These are phyloP conservation scores for Andrena marginata DNA, from an alignment of 2,888 invertebrate genomes.

Conservation along the genomic window DNA sequence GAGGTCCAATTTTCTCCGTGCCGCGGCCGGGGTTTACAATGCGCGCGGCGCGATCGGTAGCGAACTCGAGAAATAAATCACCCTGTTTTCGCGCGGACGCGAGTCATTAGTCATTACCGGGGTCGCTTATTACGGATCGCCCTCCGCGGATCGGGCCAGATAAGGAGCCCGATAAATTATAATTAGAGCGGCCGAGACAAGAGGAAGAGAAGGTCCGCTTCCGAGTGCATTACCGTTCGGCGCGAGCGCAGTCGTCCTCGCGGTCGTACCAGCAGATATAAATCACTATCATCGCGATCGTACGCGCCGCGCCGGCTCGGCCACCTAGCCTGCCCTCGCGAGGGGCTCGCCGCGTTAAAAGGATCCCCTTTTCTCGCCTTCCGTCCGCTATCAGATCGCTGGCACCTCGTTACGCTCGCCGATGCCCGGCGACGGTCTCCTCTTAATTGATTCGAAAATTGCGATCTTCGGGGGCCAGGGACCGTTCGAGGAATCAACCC, in stretches of 20 bases:
- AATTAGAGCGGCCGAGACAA: slow-evolving; percentile 46
- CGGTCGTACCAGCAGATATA: slow-evolving; percentile 70
- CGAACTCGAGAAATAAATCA: slow-evolving; percentile 52
- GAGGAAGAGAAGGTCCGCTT: slow-evolving; percentile 37
- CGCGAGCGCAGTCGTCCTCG: slow-evolving; percentile 38
- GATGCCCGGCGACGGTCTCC: slow-evolving; percentile 26
- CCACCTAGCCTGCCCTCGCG: slow-evolving; percentile 48
- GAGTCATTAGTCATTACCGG: slow-evolving; percentile 52
- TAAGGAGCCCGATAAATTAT: slow-evolving; percentile 51
- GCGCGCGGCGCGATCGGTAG: slow-evolving; percentile 38
- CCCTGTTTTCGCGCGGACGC: slow-evolving; percentile 26
- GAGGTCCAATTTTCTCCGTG: slow-evolving; percentile 1
- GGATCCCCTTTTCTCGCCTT: slow-evolving; percentile 41
- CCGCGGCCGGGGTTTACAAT: slow-evolving; percentile 16
- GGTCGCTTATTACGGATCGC: slow-evolving; percentile 46
- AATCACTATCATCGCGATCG: slow-evolving; percentile 74
- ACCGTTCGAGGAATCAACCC: slow-evolving; percentile 7
- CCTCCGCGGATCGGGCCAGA: slow-evolving; percentile 13
- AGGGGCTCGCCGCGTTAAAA: slow-evolving; percentile 35
- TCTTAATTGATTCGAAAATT: slow-evolving; percentile 55
- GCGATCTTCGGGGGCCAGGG: not conserved
- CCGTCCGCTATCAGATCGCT: slow-evolving; percentile 68
- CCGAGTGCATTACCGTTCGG: slow-evolving; percentile 56
- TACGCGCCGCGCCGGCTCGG: slow-evolving; percentile 42
- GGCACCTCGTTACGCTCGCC: slow-evolving; percentile 68